phyloP scores from a whole-genome alignment of 2,797 vertebrate genomes.

The Euthynnus affinis region DNA sequence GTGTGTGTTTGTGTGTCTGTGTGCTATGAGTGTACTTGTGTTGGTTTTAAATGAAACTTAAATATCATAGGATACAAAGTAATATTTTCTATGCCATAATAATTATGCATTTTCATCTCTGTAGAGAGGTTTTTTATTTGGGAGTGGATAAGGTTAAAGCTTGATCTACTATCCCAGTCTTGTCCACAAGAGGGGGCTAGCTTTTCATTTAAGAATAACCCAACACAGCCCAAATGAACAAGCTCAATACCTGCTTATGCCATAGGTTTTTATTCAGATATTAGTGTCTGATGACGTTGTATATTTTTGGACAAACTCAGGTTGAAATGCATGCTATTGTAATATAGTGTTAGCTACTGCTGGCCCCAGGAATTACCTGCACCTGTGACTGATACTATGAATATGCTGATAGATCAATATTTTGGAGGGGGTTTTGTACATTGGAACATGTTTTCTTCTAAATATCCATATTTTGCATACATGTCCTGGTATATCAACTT shows the following conservation, averaged over 20 bases:
- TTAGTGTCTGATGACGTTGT: slow-evolving; percentile 46
- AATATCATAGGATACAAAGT: slow-evolving; percentile 18
- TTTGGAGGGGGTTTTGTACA: slow-evolving; percentile 33
- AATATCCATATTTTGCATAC: slow-evolving; percentile 13
- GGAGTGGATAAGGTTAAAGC: background rate
- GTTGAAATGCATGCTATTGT: slow-evolving; percentile 77
- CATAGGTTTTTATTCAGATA: slow-evolving; percentile 40
- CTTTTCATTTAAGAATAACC: slow-evolving; percentile 43
- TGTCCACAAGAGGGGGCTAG: slow-evolving; percentile 76
- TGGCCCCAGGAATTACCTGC: slow-evolving; percentile 36
- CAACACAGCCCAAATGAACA: slow-evolving; percentile 27
- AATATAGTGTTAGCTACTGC: slow-evolving; percentile 34
- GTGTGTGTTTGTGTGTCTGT: slow-evolving; percentile 31
- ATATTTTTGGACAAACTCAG: slow-evolving; percentile 77
- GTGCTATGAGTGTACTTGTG: slow-evolving; percentile 37
- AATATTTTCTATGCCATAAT: slow-evolving; percentile 39
- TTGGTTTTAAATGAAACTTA: slow-evolving; percentile 26
- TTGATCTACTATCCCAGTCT: slow-evolving; percentile 8
- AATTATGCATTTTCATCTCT: slow-evolving; percentile 11
- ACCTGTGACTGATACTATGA: slow-evolving; percentile 47
- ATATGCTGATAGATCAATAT: slow-evolving; percentile 3
- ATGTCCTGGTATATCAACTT: slow-evolving; percentile 5
- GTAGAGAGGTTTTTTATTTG: background rate
- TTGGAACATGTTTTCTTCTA: slow-evolving; percentile 9
- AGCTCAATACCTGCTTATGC: slow-evolving; percentile 38